A percentile compares a stretch with the other conserved stretches of the same genome.
Conservation (phyloP, 2,113 vertebrate genomes). For the Ictalurus furcatus region DNA sequence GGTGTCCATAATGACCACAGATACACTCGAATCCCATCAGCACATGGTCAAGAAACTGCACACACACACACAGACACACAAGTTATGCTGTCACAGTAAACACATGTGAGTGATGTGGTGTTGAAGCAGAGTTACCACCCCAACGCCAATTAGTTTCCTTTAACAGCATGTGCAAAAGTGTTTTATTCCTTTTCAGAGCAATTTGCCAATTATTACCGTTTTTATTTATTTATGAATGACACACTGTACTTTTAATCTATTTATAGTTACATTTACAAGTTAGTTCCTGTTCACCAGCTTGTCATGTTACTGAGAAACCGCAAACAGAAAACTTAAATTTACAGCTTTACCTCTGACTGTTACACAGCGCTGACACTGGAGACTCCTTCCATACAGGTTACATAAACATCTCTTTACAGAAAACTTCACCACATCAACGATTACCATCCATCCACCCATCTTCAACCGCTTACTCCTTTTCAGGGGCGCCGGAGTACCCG, state of each 20-base stretch:
- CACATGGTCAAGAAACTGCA: constrained; percentile 91
- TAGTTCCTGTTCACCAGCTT: too few species aligned
- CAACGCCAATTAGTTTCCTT: not conserved
- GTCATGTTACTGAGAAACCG: too few species aligned
- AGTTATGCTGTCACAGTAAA: not conserved
- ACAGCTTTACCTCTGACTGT: too few species aligned
- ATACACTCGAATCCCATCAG: constrained; percentile 91
- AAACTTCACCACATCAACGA: too few species aligned
- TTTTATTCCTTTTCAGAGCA: not conserved
- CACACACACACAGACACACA: not conserved
- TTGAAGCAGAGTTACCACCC: not conserved
- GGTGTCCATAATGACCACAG: constrained; percentile 93
- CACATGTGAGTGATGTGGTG: not conserved
- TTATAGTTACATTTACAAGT: not conserved
- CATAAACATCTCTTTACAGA: too few species aligned
- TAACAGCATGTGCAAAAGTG: not conserved
- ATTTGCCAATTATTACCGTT: not conserved
- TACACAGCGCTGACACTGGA: too few species aligned
- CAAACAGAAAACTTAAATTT: too few species aligned
- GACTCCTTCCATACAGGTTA: too few species aligned
- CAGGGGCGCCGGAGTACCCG: too few species aligned
- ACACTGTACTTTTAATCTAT: not conserved
- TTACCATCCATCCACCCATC: too few species aligned
- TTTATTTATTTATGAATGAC: not conserved
- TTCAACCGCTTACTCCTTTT: too few species aligned